These are phyloP conservation scores for Liasis olivaceus DNA, from an alignment of 2,797 vertebrate species.

Conservation along the genomic window DNA sequence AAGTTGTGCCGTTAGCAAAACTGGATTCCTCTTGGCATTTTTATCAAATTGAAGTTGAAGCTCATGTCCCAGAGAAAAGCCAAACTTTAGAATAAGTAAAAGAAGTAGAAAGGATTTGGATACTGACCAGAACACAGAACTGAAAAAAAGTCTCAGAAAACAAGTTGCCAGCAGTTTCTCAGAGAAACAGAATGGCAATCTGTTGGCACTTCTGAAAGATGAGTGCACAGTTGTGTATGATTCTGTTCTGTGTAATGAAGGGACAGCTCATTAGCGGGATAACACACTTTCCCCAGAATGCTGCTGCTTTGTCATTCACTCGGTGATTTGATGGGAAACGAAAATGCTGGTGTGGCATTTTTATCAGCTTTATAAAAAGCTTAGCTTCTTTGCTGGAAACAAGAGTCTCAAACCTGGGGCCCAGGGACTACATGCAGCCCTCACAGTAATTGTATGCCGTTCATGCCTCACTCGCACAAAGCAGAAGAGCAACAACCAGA, in stretches of 20 bases:
- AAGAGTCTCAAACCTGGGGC: no score
- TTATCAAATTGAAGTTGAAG: constrained; percentile 58
- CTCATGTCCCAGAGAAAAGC: constrained; percentile 35
- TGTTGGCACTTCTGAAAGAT: constrained; percentile 77
- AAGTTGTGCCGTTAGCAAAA: rapidly evolving
- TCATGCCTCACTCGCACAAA: no score
- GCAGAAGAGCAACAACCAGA: no score
- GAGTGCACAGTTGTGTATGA: constrained; percentile 62
- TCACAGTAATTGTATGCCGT: background rate
- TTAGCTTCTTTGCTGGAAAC: background rate
- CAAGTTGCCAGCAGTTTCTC: constrained; percentile 30
- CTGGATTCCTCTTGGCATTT: constrained; percentile 44
- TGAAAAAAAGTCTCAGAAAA: constrained; percentile 36
- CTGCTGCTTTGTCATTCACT: constrained; percentile 59
- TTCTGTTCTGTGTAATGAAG: background rate
- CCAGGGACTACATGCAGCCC: no score
- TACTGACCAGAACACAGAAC: constrained; percentile 12
- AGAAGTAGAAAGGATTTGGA: constrained; percentile 8
- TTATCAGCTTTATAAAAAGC: background rate
- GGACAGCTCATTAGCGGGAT: constrained; percentile 55
- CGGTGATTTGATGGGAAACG: constrained; percentile 14
- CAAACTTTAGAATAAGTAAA: background rate
- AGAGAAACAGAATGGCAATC: constrained; percentile 59
- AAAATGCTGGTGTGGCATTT: background rate
- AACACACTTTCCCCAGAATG: constrained; percentile 47